phyloP scores from a whole-genome alignment of 1,140 invertebrate species.

The Araneus ventricosus region DNA sequence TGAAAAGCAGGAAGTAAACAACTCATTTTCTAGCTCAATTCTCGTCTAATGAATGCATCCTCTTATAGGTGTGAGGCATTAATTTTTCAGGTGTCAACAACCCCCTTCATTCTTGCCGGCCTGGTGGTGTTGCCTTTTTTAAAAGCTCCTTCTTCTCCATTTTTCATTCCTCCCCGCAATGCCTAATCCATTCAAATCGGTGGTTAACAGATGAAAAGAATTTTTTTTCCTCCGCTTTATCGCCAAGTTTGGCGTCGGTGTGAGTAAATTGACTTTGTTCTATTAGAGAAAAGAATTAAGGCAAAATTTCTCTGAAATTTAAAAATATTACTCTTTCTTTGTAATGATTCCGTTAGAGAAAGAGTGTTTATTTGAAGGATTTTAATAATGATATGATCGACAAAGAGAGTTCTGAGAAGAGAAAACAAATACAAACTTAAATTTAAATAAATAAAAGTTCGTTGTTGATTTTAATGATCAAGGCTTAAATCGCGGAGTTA shows the following conservation, averaged over 20 bases:
- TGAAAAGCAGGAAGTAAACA: conserved; percentile 30
- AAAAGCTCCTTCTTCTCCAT: background rate
- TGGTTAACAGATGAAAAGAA: background rate
- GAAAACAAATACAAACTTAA: too few relatives aligned
- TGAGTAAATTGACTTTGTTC: too few relatives aligned
- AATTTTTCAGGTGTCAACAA: conserved; percentile 36
- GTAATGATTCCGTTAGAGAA: too few relatives aligned
- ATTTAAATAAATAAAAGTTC: too few relatives aligned
- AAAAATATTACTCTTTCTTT: background rate
- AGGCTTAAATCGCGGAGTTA: too few relatives aligned
- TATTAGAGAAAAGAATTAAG: background rate
- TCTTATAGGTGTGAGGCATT: conserved; percentile 20
- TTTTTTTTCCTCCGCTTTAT: background rate
- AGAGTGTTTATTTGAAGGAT: too few relatives aligned
- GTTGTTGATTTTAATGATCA: too few relatives aligned
- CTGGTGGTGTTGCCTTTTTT: background rate
- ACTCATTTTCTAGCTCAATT: background rate
- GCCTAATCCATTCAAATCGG: conserved; percentile 9
- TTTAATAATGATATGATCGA: too few relatives aligned
- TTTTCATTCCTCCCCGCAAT: background rate
- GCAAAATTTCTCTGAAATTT: background rate
- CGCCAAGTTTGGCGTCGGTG: background rate
- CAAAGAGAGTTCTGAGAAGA: too few relatives aligned
- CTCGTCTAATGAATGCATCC: conserved; percentile 5
- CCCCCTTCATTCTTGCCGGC: background rate